Conservation (phyloP, 2,113 vertebrate genomes). For the Romanogobio albipinnatus region DNA sequence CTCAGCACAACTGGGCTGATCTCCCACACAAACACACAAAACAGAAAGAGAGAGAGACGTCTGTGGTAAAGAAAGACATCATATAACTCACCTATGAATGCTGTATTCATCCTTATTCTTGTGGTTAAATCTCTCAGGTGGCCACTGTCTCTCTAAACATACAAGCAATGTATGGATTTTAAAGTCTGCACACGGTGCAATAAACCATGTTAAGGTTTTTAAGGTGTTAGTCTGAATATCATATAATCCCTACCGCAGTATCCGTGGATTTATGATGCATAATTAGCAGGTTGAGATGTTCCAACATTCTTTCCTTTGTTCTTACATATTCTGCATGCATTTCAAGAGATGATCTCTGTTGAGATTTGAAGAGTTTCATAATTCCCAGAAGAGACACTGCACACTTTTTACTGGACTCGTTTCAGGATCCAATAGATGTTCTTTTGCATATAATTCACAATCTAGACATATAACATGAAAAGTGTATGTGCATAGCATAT, state of each 20-base stretch:
- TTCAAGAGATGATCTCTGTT: conserved; percentile 1
- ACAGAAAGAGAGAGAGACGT: conserved; percentile 11
- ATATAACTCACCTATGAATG: conserved; percentile 9
- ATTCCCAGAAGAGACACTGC: neutral
- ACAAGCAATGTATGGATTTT: neutral
- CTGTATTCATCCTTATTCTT: conserved; percentile 8
- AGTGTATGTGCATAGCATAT: neutral
- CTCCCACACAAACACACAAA: conserved; percentile 22
- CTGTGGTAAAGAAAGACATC: conserved; percentile 13
- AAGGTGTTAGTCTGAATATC: neutral
- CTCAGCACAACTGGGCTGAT: conserved; percentile 1
- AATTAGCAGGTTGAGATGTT: conserved; percentile 22
- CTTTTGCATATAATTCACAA: neutral
- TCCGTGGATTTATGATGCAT: neutral
- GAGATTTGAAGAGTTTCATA: neutral
- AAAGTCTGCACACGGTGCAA: neutral
- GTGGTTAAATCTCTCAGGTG: conserved; percentile 21
- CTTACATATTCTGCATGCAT: neutral
- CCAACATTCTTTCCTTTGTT: conserved; percentile 12
- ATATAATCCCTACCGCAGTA: neutral
- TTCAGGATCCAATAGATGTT: neutral
- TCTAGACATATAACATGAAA: neutral
- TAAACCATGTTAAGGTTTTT: neutral
- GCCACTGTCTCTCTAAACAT: neutral
- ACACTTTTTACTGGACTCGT: neutral